Conservation (phyloP, 2,113 vertebrate genomes). For the Phylloscopus trochilus region DNA sequence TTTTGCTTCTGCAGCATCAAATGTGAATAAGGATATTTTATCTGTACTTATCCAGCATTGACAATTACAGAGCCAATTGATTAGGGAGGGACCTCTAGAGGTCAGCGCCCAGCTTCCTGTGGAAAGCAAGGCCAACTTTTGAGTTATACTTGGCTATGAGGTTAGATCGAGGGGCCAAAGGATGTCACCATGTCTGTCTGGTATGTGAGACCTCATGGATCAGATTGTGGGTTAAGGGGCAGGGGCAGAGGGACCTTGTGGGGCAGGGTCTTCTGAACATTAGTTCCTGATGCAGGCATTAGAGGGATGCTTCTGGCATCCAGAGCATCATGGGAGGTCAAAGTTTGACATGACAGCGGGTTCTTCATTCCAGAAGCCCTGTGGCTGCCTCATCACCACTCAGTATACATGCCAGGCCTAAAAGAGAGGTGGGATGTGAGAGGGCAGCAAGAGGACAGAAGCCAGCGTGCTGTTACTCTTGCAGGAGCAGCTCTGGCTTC, state of each 20-base stretch:
- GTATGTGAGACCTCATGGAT: neutral
- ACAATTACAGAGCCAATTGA: neutral
- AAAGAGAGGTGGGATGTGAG: neutral
- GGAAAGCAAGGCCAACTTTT: neutral
- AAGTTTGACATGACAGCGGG: neutral
- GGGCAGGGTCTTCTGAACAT: neutral
- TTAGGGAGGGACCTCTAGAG: neutral
- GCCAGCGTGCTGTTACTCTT: neutral
- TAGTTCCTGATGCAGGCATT: too few species aligned
- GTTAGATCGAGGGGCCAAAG: neutral
- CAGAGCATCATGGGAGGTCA: neutral
- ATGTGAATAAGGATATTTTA: neutral
- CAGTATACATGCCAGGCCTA: neutral
- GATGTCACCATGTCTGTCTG: neutral
- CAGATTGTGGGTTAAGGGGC: neutral
- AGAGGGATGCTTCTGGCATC: neutral
- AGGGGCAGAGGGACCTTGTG: fast-evolving
- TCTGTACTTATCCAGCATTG: neutral
- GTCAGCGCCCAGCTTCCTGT: neutral
- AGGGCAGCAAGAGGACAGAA: neutral
- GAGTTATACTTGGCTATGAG: neutral
- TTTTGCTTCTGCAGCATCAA: neutral
- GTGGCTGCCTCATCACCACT: neutral
- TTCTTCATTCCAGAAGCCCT: neutral
- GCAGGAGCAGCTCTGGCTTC: neutral